These are phyloP conservation scores for Lasioglossum pauxillum DNA, from an alignment of 2,888 invertebrate species.

Conservation along the genomic window DNA sequence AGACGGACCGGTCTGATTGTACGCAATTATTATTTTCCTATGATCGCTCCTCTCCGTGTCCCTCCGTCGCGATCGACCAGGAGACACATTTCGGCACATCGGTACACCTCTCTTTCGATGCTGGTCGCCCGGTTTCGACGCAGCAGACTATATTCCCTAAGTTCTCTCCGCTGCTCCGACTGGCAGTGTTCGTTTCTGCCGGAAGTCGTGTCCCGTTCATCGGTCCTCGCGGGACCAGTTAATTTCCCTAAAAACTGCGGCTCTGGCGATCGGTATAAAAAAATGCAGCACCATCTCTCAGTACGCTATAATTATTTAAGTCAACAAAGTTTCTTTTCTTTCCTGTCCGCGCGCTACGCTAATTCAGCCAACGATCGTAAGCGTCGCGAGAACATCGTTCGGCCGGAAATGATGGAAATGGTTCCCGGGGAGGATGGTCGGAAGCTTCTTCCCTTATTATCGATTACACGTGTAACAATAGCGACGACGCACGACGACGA, in stretches of 20 bases:
- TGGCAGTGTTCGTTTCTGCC: slow-evolving; percentile 69
- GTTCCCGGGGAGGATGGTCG: slow-evolving; percentile 30
- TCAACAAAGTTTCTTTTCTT: slow-evolving; percentile 43
- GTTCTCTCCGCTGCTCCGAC: slow-evolving; percentile 51
- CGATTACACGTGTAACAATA: slow-evolving; percentile 59
- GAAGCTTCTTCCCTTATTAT: slow-evolving; percentile 35
- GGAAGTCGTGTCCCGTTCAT: slow-evolving; percentile 52
- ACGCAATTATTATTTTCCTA: neutral
- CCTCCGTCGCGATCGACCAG: slow-evolving; percentile 20
- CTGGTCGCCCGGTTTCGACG: slow-evolving; percentile 5
- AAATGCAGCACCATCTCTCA: slow-evolving; percentile 68
- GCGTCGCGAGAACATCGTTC: slow-evolving; percentile 6
- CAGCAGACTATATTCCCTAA: neutral
- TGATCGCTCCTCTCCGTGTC: neutral
- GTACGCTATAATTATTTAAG: slow-evolving; percentile 56
- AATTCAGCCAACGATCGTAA: slow-evolving; percentile 35
- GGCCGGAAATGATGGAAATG: slow-evolving; percentile 11
- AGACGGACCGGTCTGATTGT: slow-evolving; percentile 8
- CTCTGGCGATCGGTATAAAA: slow-evolving; percentile 50
- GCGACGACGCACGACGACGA: slow-evolving; percentile 67
- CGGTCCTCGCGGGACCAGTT: slow-evolving; percentile 26
- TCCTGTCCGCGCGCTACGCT: neutral
- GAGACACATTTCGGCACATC: slow-evolving; percentile 30
- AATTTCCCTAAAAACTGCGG: slow-evolving; percentile 51
- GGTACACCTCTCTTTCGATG: neutral